These are phyloP conservation scores for Amphipoea oculea DNA, from an alignment of 2,888 invertebrate genomes.

Conservation along the genomic window DNA sequence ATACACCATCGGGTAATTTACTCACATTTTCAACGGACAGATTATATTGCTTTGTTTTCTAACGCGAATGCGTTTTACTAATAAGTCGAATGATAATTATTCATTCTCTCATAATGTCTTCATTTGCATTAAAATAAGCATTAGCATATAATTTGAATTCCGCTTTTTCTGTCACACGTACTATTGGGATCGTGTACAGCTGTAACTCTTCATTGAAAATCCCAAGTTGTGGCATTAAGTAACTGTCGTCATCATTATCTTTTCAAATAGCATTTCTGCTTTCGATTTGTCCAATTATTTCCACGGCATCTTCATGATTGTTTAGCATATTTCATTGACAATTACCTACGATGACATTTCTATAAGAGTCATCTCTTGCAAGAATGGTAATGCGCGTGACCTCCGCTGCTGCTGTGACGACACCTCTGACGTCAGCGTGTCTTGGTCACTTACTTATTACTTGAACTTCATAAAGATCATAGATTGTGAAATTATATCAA, in stretches of 20 bases:
- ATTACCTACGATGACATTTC: conserved; percentile 62
- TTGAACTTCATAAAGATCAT: conserved; percentile 54
- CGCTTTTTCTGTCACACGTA: conserved; percentile 22
- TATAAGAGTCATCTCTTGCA: conserved; percentile 59
- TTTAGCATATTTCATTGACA: conserved; percentile 52
- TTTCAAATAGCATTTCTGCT: conserved; percentile 17
- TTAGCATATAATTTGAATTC: conserved; percentile 47
- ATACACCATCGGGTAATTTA: conserved; percentile 76
- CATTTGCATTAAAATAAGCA: conserved; percentile 53
- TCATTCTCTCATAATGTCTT: conserved; percentile 42
- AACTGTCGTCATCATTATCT: conserved; percentile 1
- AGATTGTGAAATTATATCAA: conserved; percentile 56
- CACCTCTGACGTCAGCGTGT: conserved; percentile 44
- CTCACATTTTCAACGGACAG: conserved; percentile 74
- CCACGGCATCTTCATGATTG: conserved; percentile 27
- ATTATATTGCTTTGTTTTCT: conserved; percentile 72
- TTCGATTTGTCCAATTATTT: conserved; percentile 32
- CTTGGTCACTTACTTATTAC: conserved; percentile 51
- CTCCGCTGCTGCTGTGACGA: conserved; percentile 52
- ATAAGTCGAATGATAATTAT: conserved; percentile 44
- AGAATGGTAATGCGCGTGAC: conserved; percentile 62
- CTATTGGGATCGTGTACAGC: neutral
- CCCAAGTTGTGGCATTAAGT: conserved; percentile 1
- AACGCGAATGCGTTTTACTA: conserved; percentile 64
- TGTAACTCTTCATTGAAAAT: conserved; percentile 5